Evolutionary conservation across 1,140 invertebrate genomes (phyloP), one percentile per base, ranked within the genome.

Genomic region (Gryllus bimaculatus): DNA sequence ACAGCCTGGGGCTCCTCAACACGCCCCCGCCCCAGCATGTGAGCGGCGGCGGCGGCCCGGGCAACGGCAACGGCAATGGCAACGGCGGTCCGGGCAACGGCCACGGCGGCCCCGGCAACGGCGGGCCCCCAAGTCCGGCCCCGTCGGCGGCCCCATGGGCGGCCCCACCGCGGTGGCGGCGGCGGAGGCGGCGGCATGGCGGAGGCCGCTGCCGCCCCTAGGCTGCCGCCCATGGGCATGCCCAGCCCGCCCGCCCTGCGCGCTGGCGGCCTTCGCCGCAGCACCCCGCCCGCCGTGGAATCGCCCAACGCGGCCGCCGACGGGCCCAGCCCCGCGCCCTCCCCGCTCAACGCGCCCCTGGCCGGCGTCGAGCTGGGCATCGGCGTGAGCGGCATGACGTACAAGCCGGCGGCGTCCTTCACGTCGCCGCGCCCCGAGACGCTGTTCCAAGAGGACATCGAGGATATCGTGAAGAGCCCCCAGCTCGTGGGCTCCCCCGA

Each of bases 111-210:
- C 8, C 47, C 77, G 74, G 73, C 26, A 39, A 39, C 26, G 26
- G 26, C 26, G 26, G 26, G 26, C 26, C 26, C 26, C 26, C 26
- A 39, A 2, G 26, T 1, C 1, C 26, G 26, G 26, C 26, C 26
- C 26, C 26, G 5, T 5, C 26, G 26, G 26, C 26, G 26, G 26
- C 26, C 1, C 1, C 26, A 39, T 39, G 26, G 26, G 26, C 26
- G 26, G 26, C 26, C n/a, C n/a, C n/a, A n/a, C n/a, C n/a, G n/a
- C n/a, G 21, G 89, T 89, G 49, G 91, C 91, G 26, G 90, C 92
- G 76, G 90, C 90, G n/a, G 91, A 91, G 81, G 92, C 93, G 78
- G 92, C 92, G n/a, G 92, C 91, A 54, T n/a, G n/a, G n/a, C n/a
- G 92, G 93, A 80, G 90, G 91, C 66, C 90, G 92, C 87, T 90